These are phyloP conservation scores for Galaxea fascicularis DNA, from an alignment of 92 coral and sea anemone species.

Conservation along the genomic window DNA sequence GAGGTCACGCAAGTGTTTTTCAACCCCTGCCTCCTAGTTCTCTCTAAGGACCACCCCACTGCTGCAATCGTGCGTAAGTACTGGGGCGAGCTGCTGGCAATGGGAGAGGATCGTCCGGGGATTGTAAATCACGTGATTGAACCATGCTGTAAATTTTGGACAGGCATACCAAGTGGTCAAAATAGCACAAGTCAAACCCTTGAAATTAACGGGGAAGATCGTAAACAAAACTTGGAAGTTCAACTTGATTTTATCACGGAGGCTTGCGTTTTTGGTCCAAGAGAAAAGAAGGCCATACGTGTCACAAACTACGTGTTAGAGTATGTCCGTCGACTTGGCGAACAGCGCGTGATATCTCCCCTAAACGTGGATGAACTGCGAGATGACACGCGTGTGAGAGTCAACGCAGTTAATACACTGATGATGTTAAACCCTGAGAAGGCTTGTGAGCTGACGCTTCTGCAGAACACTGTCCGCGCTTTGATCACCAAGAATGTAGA, in stretches of 20 bases:
- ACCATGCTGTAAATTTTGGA: conserved; percentile 84
- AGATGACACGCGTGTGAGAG: conserved; percentile 82
- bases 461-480: conserved; percentile 44
- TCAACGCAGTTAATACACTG: conserved; percentile 76
- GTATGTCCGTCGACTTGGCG: conserved; percentile 77
- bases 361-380: conserved; percentile 67
- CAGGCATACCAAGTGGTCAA: conserved; percentile 12
- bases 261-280: conserved; percentile 83
- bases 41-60: conserved; percentile 76
- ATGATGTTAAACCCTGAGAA: conserved; percentile 66
- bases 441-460: conserved; percentile 44
- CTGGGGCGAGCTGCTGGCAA: conserved; percentile 65
- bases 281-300: conserved; percentile 71
- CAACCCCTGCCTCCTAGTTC: conserved; percentile 77
- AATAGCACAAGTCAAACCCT: background rate
- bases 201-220: conserved; percentile 13
- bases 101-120: conserved; percentile 89
- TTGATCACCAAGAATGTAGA: conserved; percentile 69
- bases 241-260: conserved; percentile 75
- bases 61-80: conserved; percentile 61
- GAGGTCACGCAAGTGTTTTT: conserved; percentile 75
- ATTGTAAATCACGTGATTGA: conserved; percentile 77
- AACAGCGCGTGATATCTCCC: conserved; percentile 60
- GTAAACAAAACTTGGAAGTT: conserved; percentile 52
- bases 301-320: conserved; percentile 75